Evolutionary conservation across 2,888 invertebrate species (phyloP).

Genomic region (Cheilosia grossa): DNA sequence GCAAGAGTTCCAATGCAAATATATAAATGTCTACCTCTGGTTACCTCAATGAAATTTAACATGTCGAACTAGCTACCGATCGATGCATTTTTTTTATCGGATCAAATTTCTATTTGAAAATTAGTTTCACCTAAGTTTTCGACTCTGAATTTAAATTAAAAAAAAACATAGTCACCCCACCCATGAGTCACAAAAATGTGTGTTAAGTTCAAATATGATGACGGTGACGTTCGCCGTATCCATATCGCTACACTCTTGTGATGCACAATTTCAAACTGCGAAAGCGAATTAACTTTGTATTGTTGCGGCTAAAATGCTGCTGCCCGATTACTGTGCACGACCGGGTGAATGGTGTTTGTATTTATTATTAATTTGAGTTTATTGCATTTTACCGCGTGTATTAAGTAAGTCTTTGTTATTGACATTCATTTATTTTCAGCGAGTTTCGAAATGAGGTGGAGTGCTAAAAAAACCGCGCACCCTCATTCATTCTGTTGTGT

Average conservation of each 20-base stretch:
- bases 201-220: slow-evolving; percentile 69
- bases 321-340: slow-evolving; percentile 41
- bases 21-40: too few species aligned
- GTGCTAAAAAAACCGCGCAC: neutral
- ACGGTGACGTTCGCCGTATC: slow-evolving; percentile 3
- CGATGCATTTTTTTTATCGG: too few species aligned
- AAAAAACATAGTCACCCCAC: slow-evolving; percentile 42
- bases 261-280: slow-evolving; percentile 53
- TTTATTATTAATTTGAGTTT: slow-evolving; percentile 49
- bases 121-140: too few species aligned
- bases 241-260: slow-evolving; percentile 13
- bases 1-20: too few species aligned
- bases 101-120: too few species aligned
- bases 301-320: neutral
- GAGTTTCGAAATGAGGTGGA: neutral
- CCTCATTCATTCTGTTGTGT: neutral
- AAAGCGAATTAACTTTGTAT: slow-evolving; percentile 64
- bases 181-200: slow-evolving; percentile 70
- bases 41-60: too few species aligned
- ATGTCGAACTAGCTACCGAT: too few species aligned
- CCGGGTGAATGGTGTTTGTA: slow-evolving; percentile 57
- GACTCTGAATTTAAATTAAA: neutral
- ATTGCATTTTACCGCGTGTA: slow-evolving; percentile 21
- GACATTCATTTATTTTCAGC: neutral
- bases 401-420: slow-evolving; percentile 46